A percentile compares a stretch with the other conserved stretches of the same genome.
phyloP scores from a whole-genome alignment of 2,888 invertebrate genomes.

The Synanthedon tipuliformis region DNA sequence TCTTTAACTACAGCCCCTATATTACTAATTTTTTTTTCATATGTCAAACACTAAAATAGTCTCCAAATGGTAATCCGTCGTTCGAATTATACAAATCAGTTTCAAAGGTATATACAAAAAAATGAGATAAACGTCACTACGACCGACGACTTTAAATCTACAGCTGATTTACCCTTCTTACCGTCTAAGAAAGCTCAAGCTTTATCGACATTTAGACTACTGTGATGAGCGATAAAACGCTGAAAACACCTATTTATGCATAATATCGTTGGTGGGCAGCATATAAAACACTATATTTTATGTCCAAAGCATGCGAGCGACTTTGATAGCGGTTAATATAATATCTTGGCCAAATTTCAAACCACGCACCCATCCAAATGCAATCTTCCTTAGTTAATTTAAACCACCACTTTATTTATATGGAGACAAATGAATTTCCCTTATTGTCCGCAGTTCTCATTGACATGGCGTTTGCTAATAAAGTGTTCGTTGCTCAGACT shows the following conservation, averaged over 20 bases:
- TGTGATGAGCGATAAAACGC: constrained; percentile 61
- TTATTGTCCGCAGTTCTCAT: too few relatives aligned
- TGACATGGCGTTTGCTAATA: too few relatives aligned
- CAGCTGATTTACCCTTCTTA: constrained; percentile 62
- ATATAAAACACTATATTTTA: constrained; percentile 40
- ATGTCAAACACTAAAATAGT: constrained; percentile 3
- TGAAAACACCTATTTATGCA: constrained; percentile 59
- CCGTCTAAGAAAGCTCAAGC: constrained; percentile 64
- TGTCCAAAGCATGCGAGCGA: constrained; percentile 40
- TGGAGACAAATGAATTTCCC: too few relatives aligned
- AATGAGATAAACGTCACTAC: constrained; percentile 49
- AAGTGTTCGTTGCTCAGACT: too few relatives aligned
- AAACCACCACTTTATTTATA: too few relatives aligned
- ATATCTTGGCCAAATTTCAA: too few relatives aligned
- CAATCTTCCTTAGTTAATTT: too few relatives aligned
- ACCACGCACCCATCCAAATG: too few relatives aligned
- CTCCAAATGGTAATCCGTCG: constrained; percentile 54
- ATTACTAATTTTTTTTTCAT: too few relatives aligned
- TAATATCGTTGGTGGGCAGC: constrained; percentile 52
- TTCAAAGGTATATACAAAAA: constrained; percentile 58
- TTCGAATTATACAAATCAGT: constrained; percentile 42
- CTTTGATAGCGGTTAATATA: too few relatives aligned
- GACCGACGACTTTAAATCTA: constrained; percentile 55
- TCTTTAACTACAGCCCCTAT: too few relatives aligned
- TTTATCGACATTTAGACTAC: constrained; percentile 59